Conservation (phyloP, 2,888 invertebrate genomes). For the Chrysolina americana region DNA sequence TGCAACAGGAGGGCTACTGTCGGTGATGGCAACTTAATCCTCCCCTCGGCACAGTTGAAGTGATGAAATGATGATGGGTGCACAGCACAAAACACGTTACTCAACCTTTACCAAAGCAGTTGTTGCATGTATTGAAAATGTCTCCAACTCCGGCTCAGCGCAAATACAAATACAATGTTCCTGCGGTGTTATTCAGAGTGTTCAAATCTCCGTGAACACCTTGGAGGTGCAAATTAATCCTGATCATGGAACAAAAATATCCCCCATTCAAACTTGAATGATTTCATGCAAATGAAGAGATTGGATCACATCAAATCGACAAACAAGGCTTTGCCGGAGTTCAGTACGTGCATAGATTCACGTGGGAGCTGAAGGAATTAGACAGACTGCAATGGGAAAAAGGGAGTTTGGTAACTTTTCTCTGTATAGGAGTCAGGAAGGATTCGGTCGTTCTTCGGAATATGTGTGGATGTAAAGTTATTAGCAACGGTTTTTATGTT, state of each 20-base stretch:
- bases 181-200: slow-evolving; percentile 57
- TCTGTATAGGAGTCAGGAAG: neutral
- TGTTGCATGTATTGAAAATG: slow-evolving; percentile 49
- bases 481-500: too few species aligned
- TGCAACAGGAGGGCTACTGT: neutral
- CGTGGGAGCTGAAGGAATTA: slow-evolving; percentile 21
- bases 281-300: slow-evolving; percentile 64
- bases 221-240: slow-evolving; percentile 67
- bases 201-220: slow-evolving; percentile 63
- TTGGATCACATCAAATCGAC: slow-evolving; percentile 58
- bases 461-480: neutral
- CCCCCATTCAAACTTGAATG: slow-evolving; percentile 58
- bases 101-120: slow-evolving; percentile 31
- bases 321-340: slow-evolving; percentile 39
- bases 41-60: slow-evolving; percentile 15
- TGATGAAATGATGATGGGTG: slow-evolving; percentile 31
- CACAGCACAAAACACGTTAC: slow-evolving; percentile 31
- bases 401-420: slow-evolving; percentile 2
- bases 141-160: slow-evolving; percentile 46
- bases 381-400: slow-evolving; percentile 19
- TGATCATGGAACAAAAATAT: slow-evolving; percentile 51
- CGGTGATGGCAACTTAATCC: slow-evolving; percentile 16
- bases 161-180: slow-evolving; percentile 53
- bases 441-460: neutral
- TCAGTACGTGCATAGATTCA: slow-evolving; percentile 35